phyloP scores from a whole-genome alignment of 2,797 vertebrate genomes.

The Tragopan temminckii region DNA sequence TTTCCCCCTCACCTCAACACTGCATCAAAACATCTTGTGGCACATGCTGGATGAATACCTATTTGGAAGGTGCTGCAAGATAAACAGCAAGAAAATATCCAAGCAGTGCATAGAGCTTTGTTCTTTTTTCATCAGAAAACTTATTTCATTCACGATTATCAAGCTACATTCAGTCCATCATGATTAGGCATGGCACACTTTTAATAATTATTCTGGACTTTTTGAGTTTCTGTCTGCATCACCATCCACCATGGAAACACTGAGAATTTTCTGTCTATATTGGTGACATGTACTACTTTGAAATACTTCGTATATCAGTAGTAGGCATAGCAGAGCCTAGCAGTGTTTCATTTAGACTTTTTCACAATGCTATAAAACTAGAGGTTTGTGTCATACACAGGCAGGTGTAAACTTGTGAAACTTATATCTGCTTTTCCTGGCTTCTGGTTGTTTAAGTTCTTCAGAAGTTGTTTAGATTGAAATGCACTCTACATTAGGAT shows the following conservation, averaged over 20 bases:
- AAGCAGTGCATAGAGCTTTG: background rate
- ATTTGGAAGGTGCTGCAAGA: background rate
- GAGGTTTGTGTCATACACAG: background rate
- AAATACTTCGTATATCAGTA: background rate
- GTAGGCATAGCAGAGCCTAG: background rate
- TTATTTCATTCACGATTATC: background rate
- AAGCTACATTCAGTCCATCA: background rate
- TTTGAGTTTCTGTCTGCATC: fast-evolving
- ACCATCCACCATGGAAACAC: background rate
- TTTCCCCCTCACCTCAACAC: background rate
- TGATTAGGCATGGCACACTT: background rate
- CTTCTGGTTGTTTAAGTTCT: background rate
- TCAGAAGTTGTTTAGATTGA: background rate
- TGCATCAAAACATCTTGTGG: background rate
- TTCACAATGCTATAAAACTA: background rate
- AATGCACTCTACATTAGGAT: background rate
- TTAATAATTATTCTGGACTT: background rate
- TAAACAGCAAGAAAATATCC: background rate
- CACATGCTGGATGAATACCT: background rate
- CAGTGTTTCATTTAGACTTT: background rate
- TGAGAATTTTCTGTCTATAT: background rate
- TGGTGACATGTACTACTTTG: background rate
- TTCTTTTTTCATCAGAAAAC: background rate
- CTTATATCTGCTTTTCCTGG: background rate
- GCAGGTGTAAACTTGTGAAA: background rate